Percentiles rank a stretch among this genome's conserved stretches.
These are phyloP conservation scores for Tinamus guttatus DNA, from an alignment of 2,113 vertebrate species.

Conservation along the genomic window DNA sequence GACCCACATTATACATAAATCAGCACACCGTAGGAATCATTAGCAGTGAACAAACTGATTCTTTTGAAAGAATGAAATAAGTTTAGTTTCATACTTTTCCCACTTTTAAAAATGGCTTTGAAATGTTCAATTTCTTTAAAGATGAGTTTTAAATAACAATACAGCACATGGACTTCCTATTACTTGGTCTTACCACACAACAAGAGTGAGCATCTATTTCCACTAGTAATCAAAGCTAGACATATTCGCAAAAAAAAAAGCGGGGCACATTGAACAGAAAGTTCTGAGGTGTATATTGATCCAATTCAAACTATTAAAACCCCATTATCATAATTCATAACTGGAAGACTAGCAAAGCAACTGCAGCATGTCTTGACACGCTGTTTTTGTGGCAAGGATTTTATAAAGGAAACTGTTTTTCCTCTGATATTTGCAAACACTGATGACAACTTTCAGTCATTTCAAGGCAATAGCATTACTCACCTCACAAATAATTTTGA, in stretches of 20 bases:
- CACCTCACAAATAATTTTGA: constrained; percentile 90
- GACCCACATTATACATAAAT: neutral
- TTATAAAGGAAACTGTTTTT: neutral
- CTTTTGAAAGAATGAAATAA: neutral
- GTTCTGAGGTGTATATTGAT: neutral
- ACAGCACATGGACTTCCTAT: neutral
- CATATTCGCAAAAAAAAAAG: neutral
- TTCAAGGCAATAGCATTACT: constrained; percentile 14
- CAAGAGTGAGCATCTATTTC: neutral
- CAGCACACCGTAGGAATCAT: neutral
- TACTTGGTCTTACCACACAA: neutral
- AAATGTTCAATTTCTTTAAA: neutral
- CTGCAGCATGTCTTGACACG: neutral
- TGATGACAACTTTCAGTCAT: neutral
- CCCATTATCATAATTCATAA: neutral
- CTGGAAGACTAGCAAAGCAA: neutral
- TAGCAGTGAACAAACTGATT: neutral
- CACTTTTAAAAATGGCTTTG: neutral
- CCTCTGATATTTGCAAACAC: neutral
- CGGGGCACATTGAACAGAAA: neutral
- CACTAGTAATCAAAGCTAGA: neutral
- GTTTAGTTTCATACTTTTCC: neutral
- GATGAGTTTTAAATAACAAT: neutral
- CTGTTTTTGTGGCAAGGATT: neutral
- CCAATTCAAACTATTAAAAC: neutral